phyloP scores from a whole-genome alignment of 2,113 vertebrate genomes.

The Ameiurus melas region DNA sequence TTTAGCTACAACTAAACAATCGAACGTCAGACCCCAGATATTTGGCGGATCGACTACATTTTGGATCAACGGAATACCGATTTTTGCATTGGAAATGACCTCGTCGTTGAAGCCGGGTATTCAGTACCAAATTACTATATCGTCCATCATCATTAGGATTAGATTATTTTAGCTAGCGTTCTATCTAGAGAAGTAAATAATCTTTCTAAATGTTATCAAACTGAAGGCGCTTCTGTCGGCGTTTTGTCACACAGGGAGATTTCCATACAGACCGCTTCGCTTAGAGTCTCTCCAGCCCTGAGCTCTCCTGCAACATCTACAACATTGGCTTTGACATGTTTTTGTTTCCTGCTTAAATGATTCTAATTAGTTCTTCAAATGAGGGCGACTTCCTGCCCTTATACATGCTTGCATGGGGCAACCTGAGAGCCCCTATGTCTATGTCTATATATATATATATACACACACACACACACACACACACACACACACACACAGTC shows the following conservation, averaged over 20 bases:
- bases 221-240: background rate
- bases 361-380: slow-evolving; percentile 48
- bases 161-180: background rate
- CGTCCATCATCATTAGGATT: background rate
- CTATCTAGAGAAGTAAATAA: background rate
- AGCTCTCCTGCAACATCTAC: background rate
- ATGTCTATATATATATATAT: slow-evolving; percentile 1
- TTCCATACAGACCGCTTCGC: background rate
- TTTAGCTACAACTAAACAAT: background rate
- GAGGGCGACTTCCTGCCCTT: slow-evolving; percentile 52
- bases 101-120: background rate
- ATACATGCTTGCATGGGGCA: slow-evolving; percentile 43
- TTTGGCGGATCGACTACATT: background rate
- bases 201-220: background rate
- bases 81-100: background rate
- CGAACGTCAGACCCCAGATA: background rate
- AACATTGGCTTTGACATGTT: slow-evolving; percentile 20
- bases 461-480: slow-evolving; percentile 44
- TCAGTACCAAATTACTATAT: background rate
- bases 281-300: background rate
- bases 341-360: slow-evolving; percentile 53
- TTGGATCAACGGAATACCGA: background rate
- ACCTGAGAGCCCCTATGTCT: slow-evolving; percentile 44
- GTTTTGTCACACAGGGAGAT: background rate
- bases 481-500: slow-evolving; percentile 28